These are phyloP conservation scores for Latrodectus elegans DNA, from an alignment of 2,888 invertebrate species.

Conservation along the genomic window DNA sequence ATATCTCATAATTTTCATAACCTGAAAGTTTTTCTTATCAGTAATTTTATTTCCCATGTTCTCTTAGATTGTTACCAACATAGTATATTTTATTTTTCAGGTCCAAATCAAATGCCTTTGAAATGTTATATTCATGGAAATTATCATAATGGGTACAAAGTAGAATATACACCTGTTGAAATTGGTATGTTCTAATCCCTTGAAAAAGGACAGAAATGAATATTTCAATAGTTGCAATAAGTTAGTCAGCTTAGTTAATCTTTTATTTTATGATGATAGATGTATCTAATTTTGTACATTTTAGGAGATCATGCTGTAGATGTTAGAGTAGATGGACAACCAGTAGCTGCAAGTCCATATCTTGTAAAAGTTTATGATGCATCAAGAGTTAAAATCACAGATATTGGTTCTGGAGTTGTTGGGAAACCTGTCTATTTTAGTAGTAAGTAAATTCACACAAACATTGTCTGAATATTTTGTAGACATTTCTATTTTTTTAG, in stretches of 20 bases:
- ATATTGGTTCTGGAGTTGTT: constrained; percentile 91
- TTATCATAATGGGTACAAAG: constrained; percentile 74
- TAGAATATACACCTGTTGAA: constrained; percentile 87
- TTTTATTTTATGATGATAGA: not conserved
- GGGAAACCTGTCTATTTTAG: constrained; percentile 95
- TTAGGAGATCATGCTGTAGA: constrained; percentile 93
- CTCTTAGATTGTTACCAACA: too few species aligned
- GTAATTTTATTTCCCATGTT: too few species aligned
- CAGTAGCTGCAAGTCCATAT: constrained; percentile 87
- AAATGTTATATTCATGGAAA: constrained; percentile 69
- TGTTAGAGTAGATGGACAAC: constrained; percentile 77
- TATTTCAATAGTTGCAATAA: too few species aligned
- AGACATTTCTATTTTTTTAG: too few species aligned
- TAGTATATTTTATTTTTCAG: constrained; percentile 71
- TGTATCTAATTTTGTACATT: not conserved
- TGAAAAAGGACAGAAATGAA: not conserved
- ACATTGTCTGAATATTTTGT: too few species aligned
- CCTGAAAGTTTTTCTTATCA: too few species aligned
- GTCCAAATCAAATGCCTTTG: constrained; percentile 72
- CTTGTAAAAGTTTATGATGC: constrained; percentile 97
- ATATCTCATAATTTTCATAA: too few species aligned
- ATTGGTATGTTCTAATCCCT: constrained; percentile 80
- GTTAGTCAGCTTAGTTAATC: not conserved
- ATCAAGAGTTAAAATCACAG: constrained; percentile 93
- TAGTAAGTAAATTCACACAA: constrained; percentile 79